Conservation (phyloP, 2,888 invertebrate genomes). For the Troglohyphantes excavatus region DNA sequence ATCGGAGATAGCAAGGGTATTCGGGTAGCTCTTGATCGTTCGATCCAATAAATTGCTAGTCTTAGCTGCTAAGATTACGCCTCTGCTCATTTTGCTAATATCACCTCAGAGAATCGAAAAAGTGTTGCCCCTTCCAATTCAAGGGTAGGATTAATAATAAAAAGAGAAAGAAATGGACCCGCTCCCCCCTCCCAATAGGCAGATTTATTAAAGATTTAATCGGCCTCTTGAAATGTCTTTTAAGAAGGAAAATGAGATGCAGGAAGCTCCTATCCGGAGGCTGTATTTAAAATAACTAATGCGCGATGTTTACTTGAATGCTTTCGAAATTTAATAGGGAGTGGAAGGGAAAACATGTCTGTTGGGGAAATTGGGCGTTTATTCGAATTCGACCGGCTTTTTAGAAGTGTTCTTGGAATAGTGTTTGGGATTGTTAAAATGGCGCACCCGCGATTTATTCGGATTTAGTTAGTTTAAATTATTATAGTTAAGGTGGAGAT, state of each 20-base stretch:
- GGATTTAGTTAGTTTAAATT: no score
- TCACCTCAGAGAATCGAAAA: constrained; percentile 21
- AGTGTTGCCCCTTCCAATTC: neutral
- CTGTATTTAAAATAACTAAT: constrained; percentile 45
- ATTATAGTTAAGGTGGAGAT: no score
- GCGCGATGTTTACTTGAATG: constrained; percentile 20
- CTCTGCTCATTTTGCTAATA: constrained; percentile 43
- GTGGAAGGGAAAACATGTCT: neutral
- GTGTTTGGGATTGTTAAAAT: no score
- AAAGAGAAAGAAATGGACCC: constrained; percentile 36
- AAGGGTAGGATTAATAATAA: constrained; percentile 13
- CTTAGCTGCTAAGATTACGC: constrained; percentile 67
- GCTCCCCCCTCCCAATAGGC: constrained; percentile 13
- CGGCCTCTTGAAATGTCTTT: constrained; percentile 43
- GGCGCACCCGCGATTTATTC: no score
- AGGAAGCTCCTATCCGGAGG: neutral
- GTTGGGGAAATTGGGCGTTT: neutral
- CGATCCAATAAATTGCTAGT: constrained; percentile 67
- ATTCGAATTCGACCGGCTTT: neutral
- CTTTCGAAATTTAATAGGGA: neutral
- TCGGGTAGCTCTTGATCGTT: constrained; percentile 6
- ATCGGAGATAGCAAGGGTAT: constrained; percentile 69
- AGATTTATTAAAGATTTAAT: constrained; percentile 67
- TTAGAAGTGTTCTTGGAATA: neutral
- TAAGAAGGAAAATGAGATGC: constrained; percentile 14